phyloP scores from a whole-genome alignment of 1,140 invertebrate species.

The Radopholus similis region DNA sequence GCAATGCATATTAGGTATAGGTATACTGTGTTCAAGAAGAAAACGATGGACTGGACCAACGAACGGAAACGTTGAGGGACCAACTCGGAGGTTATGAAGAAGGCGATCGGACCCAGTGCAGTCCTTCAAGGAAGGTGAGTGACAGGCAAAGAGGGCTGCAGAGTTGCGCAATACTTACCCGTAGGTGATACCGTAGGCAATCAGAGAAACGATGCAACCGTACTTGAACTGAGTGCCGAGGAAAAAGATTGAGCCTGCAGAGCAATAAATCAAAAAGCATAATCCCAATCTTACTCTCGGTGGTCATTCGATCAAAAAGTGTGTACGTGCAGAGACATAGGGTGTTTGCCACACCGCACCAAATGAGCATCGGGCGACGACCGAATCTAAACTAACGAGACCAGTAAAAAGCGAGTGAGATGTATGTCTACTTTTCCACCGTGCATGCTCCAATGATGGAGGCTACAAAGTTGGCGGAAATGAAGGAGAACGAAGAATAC shows the following conservation, averaged over 20 bases:
- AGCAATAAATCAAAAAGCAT: neutral
- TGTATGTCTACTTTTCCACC: constrained; percentile 31
- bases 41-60: constrained; percentile 55
- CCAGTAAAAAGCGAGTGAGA: constrained; percentile 1
- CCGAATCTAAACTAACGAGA: constrained; percentile 31
- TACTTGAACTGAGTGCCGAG: constrained; percentile 33
- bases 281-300: neutral
- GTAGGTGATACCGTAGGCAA: constrained; percentile 47
- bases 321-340: constrained; percentile 42
- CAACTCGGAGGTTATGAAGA: constrained; percentile 51
- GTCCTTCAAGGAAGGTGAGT: constrained; percentile 25
- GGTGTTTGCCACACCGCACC: constrained; percentile 48
- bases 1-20: too few species aligned
- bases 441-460: constrained; percentile 36
- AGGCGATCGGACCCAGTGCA: constrained; percentile 50
- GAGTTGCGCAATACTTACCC: constrained; percentile 26
- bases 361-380: constrained; percentile 44
- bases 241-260: neutral
- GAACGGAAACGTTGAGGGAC: constrained; percentile 50
- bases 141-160: neutral
- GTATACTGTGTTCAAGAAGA: constrained; percentile 39
- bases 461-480: constrained; percentile 47
- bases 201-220: constrained; percentile 46
- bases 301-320: constrained; percentile 47
- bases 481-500: constrained; percentile 47